phyloP scores from a whole-genome alignment of 1,140 invertebrate genomes.

The Palaemon carinicauda region DNA sequence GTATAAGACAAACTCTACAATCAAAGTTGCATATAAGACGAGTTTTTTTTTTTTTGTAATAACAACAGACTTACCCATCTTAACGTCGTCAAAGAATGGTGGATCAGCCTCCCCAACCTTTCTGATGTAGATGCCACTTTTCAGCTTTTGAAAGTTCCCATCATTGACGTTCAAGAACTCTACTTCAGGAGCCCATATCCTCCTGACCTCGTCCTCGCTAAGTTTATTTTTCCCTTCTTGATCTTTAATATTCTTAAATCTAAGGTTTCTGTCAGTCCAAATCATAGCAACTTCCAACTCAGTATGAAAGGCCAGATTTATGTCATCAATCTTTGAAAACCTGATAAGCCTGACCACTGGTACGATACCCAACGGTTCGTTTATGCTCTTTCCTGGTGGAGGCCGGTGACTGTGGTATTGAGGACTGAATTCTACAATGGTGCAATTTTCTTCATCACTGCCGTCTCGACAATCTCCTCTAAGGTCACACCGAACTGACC shows the following conservation, averaged over 20 bases:
- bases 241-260: background rate
- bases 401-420: conserved; percentile 30
- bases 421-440: conserved; percentile 12
- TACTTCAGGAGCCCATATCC: conserved; percentile 22
- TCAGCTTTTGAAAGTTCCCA: background rate
- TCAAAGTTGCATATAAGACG: no score
- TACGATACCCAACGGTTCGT: background rate
- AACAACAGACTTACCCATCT: conserved; percentile 18
- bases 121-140: background rate
- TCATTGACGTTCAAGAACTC: conserved; percentile 37
- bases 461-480: conserved; percentile 28
- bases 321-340: conserved; percentile 41
- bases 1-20: no score
- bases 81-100: conserved; percentile 15
- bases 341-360: conserved; percentile 15
- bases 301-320: conserved; percentile 27
- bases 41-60: no score
- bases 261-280: conserved; percentile 15
- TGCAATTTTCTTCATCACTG: conserved; percentile 38
- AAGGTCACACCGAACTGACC: conserved; percentile 18
- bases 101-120: background rate
- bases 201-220: background rate
- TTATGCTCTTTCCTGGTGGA: background rate
- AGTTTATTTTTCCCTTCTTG: conserved; percentile 29
- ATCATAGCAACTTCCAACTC: conserved; percentile 20